Conservation (phyloP, 2,888 invertebrate species). For the Rhamphomyia laevipes region DNA sequence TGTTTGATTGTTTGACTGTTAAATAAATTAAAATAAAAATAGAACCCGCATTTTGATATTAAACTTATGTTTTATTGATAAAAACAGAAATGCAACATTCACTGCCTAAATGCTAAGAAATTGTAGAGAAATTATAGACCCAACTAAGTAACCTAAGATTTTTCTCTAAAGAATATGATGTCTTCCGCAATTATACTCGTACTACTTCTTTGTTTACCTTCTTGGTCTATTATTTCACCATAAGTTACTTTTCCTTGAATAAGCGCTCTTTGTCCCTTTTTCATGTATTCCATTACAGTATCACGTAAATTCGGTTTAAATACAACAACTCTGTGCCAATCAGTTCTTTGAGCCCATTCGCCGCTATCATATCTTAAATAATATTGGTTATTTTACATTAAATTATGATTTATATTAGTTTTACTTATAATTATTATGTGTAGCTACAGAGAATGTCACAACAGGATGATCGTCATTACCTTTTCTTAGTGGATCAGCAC, state of each 20-base stretch:
- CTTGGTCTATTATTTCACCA: conserved; percentile 69
- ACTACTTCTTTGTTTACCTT: conserved; percentile 57
- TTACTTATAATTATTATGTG: conserved; percentile 69
- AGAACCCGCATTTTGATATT: conserved; percentile 2
- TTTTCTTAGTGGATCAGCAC: conserved; percentile 76
- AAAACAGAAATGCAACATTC: neutral
- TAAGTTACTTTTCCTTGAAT: conserved; percentile 74
- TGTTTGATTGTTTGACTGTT: conserved; percentile 10
- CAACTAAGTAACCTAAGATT: neutral
- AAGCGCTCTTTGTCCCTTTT: conserved; percentile 76
- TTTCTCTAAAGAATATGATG: conserved; percentile 62
- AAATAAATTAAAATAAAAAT: conserved; percentile 9
- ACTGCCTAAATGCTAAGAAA: neutral
- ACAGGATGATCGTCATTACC: conserved; percentile 75
- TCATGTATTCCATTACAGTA: conserved; percentile 62
- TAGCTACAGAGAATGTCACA: conserved; percentile 79
- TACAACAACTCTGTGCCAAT: conserved; percentile 83
- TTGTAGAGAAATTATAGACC: neutral
- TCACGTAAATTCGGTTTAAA: conserved; percentile 77
- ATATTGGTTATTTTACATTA: neutral
- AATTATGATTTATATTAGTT: neutral
- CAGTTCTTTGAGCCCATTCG: conserved; percentile 72
- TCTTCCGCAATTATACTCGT: conserved; percentile 80
- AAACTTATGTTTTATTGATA: too few relatives aligned
- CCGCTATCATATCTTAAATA: conserved; percentile 52